phyloP scores from a whole-genome alignment of 2,797 vertebrate genomes.

The Spizella passerina region DNA sequence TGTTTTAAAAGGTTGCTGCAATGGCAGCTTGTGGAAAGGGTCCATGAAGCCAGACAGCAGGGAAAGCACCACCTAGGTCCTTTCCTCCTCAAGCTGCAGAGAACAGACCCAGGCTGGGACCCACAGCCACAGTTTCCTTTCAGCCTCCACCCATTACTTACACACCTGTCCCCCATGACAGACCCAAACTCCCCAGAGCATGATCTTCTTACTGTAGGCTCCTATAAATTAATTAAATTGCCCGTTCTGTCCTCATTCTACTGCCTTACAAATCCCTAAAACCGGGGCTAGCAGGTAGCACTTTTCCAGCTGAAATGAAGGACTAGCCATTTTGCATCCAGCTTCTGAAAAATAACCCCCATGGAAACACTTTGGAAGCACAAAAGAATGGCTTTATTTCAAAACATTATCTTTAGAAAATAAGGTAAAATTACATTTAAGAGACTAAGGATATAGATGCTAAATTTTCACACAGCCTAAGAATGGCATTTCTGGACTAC shows the following conservation, averaged over 20 bases:
- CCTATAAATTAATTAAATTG: not conserved
- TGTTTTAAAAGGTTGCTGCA: not conserved
- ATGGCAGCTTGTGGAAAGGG: not conserved
- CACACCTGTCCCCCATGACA: accelerated
- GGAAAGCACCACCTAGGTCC: accelerated
- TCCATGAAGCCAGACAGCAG: not conserved
- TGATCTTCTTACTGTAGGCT: accelerated
- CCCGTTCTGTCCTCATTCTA: not conserved
- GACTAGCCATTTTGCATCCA: not conserved
- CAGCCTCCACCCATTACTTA: not conserved
- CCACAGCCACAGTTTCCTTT: not conserved
- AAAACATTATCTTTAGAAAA: not conserved
- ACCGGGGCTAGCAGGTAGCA: not conserved
- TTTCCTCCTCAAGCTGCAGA: not conserved
- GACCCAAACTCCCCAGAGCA: not conserved
- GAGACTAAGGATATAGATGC: not conserved
- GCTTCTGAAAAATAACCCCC: not conserved
- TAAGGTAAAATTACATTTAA: not conserved
- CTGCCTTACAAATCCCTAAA: not conserved
- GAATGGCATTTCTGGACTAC: not conserved
- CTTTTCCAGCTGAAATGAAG: not conserved
- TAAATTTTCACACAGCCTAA: not conserved
- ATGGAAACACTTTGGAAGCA: not conserved
- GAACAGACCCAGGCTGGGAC: not conserved
- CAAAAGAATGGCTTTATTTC: not conserved